These are phyloP conservation scores for Goniozus legneri DNA, from an alignment of 1,140 invertebrate genomes.

Conservation along the genomic window DNA sequence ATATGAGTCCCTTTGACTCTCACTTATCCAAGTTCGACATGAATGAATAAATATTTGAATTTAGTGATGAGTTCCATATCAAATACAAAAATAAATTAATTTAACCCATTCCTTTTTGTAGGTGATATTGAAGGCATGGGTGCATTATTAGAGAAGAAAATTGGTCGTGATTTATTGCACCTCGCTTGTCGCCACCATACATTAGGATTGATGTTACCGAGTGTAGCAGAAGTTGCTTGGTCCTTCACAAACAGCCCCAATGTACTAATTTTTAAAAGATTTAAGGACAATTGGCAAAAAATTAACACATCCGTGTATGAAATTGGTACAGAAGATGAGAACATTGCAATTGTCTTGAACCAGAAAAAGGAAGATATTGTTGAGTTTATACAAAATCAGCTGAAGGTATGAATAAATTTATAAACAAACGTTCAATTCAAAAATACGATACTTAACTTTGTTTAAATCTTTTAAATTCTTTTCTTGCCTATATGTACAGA, in stretches of 20 bases:
- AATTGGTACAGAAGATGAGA: conserved; percentile 5
- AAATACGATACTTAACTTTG: too few species aligned
- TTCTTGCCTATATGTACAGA: too few species aligned
- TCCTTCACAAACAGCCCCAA: conserved; percentile 11
- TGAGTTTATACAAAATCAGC: conserved; percentile 1
- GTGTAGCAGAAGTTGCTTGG: conserved; percentile 6
- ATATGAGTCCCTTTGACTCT: too few species aligned
- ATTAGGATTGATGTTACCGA: conserved; percentile 11
- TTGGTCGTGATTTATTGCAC: conserved; percentile 15
- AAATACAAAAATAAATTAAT: neutral
- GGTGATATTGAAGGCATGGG: conserved; percentile 10
- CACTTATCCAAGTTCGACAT: too few species aligned
- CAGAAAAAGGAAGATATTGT: neutral
- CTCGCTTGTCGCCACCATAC: conserved; percentile 16
- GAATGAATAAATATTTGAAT: neutral
- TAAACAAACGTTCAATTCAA: too few species aligned
- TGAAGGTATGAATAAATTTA: neutral
- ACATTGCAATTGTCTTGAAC: neutral
- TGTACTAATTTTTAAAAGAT: conserved; percentile 14
- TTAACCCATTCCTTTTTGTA: too few species aligned
- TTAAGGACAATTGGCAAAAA: conserved; percentile 8
- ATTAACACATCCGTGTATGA: conserved; percentile 9
- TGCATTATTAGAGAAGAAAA: conserved; percentile 8
- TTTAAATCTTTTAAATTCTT: too few species aligned
- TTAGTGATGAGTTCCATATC: neutral